Conservation (phyloP, 2,888 invertebrate genomes). For the Scaeva pyrastri region DNA sequence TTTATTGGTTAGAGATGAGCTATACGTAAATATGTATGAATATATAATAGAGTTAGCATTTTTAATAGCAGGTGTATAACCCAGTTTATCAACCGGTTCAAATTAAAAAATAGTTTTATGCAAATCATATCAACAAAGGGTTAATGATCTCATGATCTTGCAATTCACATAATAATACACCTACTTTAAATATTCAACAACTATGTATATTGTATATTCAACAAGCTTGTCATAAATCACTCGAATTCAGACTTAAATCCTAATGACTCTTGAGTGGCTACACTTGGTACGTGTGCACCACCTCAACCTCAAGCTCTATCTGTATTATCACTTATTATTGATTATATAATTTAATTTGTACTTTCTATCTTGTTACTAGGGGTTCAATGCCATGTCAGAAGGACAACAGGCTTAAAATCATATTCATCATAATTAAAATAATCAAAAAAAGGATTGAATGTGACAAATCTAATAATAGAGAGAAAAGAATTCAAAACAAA, state of each 20-base stretch:
- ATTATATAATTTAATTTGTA: constrained; percentile 36
- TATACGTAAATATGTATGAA: too few relatives aligned
- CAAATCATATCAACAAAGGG: constrained; percentile 18
- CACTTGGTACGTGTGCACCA: constrained; percentile 54
- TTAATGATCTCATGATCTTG: constrained; percentile 40
- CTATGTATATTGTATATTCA: not conserved
- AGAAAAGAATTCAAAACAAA: not conserved
- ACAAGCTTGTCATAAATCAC: constrained; percentile 28
- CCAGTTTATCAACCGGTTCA: constrained; percentile 40
- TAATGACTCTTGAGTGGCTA: constrained; percentile 45
- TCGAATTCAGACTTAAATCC: constrained; percentile 38
- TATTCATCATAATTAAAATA: constrained; percentile 20
- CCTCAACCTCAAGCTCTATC: not conserved
- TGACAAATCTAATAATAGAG: constrained; percentile 47
- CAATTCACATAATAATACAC: not conserved
- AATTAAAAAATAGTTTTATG: not conserved
- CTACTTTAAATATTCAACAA: constrained; percentile 16
- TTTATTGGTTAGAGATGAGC: too few relatives aligned
- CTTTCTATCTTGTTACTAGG: constrained; percentile 53
- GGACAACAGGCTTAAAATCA: not conserved
- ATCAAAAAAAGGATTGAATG: constrained; percentile 31
- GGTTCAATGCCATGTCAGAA: constrained; percentile 9
- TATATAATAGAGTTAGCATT: too few relatives aligned
- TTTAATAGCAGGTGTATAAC: not conserved
- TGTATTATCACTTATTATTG: not conserved